Conservation (phyloP, 1,140 invertebrate species). For the Tenebrio molitor region DNA sequence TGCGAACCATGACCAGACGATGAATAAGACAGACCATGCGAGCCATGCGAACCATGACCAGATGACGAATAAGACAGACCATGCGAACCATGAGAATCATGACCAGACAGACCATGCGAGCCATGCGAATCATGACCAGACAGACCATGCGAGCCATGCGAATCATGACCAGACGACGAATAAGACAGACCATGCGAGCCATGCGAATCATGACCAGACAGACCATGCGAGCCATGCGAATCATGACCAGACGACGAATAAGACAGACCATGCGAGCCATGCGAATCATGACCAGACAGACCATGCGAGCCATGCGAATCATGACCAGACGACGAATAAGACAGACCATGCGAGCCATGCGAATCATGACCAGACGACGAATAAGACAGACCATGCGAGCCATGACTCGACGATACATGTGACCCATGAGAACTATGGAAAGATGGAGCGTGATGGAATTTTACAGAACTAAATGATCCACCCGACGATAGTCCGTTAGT, state of each 20-base stretch:
- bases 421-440: slow-evolving; percentile 16
- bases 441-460: background rate
- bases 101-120: slow-evolving; percentile 35
- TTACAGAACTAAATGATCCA: slow-evolving; percentile 46
- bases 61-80: too few relatives aligned
- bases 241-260: slow-evolving; percentile 65
- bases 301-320: slow-evolving; percentile 48
- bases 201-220: too few relatives aligned
- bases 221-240: slow-evolving; percentile 1
- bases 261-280: slow-evolving; percentile 48
- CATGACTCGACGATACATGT: slow-evolving; percentile 65
- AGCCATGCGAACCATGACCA: slow-evolving; percentile 14
- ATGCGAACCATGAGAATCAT: background rate
- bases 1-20: slow-evolving; percentile 4
- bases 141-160: too few relatives aligned
- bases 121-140: slow-evolving; percentile 2
- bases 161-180: slow-evolving; percentile 66
- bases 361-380: background rate
- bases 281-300: too few relatives aligned
- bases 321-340: slow-evolving; percentile 63
- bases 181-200: slow-evolving; percentile 48
- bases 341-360: background rate
- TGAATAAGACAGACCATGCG: slow-evolving; percentile 50
- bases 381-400: too few relatives aligned
- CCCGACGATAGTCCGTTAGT: slow-evolving; percentile 49